phyloP scores from a whole-genome alignment of 2,888 invertebrate genomes.

The Mongoloraphidia duomilia region DNA sequence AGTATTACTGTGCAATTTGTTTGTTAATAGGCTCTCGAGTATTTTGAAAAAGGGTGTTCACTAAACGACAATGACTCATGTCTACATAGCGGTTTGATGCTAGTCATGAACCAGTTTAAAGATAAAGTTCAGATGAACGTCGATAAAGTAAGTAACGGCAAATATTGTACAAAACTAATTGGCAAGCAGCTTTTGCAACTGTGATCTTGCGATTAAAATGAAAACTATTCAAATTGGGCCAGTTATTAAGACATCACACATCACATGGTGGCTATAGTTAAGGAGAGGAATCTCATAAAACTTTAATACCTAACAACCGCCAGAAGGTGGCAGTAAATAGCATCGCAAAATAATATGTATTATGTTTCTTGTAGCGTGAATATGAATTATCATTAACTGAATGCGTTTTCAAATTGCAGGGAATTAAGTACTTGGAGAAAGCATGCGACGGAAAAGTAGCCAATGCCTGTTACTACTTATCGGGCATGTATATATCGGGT shows the following conservation, averaged over 20 bases:
- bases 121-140: slow-evolving; percentile 40
- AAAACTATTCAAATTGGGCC: no score
- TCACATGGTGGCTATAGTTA: no score
- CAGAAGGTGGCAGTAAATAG: no score
- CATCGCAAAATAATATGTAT: no score
- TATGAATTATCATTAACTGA: no score
- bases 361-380: no score
- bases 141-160: slow-evolving; percentile 23
- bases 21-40: slow-evolving; percentile 38
- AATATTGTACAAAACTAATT: no score
- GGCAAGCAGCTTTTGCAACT: no score
- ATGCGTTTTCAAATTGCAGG: slow-evolving; percentile 20
- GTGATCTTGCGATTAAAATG: no score
- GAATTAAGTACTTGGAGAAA: slow-evolving; percentile 35
- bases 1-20: slow-evolving; percentile 6
- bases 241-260: no score
- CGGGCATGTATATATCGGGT: slow-evolving; percentile 65
- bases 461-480: slow-evolving; percentile 66
- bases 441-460: slow-evolving; percentile 39
- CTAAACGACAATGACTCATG: slow-evolving; percentile 56
- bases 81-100: slow-evolving; percentile 56
- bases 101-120: slow-evolving; percentile 41
- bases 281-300: no score
- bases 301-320: no score
- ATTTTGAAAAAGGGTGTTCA: slow-evolving; percentile 68